Conservation (phyloP, 2,888 invertebrate genomes). For the Ormia ochracea region DNA sequence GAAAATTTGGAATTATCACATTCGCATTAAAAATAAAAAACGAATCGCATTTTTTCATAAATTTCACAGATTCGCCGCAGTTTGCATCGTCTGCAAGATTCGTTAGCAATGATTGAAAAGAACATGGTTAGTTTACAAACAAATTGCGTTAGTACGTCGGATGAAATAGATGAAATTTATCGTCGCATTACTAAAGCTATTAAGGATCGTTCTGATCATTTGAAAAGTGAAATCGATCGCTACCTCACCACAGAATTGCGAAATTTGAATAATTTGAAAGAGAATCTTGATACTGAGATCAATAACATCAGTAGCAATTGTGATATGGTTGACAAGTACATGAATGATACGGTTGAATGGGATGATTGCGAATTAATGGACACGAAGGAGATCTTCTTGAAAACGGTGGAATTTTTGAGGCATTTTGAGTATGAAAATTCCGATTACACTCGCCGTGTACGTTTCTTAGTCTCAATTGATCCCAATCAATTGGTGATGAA, state of each 20-base stretch:
- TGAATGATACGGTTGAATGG: conserved; percentile 93
- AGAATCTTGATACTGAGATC: conserved; percentile 95
- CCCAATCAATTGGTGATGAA: conserved; percentile 93
- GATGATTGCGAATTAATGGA: conserved; percentile 95
- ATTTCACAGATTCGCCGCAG: conserved; percentile 84
- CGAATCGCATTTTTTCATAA: background rate
- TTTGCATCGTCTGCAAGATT: conserved; percentile 91
- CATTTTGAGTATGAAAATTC: conserved; percentile 96
- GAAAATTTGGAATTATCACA: too few relatives aligned
- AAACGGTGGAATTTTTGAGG: conserved; percentile 95
- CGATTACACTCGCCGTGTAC: conserved; percentile 90
- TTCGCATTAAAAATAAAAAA: background rate
- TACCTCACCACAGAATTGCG: conserved; percentile 92
- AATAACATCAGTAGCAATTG: conserved; percentile 97
- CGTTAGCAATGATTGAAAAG: conserved; percentile 89
- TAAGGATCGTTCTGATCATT: conserved; percentile 91
- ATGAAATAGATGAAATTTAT: conserved; percentile 96
- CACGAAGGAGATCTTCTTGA: conserved; percentile 96
- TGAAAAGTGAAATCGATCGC: conserved; percentile 93
- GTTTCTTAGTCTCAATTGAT: conserved; percentile 93
- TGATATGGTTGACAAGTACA: conserved; percentile 95
- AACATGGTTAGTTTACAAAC: conserved; percentile 91
- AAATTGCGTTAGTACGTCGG: conserved; percentile 92
- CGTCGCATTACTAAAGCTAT: conserved; percentile 90
- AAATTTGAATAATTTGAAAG: conserved; percentile 90